phyloP scores from a whole-genome alignment of 1,140 invertebrate genomes.

The Olivierus martensii region DNA sequence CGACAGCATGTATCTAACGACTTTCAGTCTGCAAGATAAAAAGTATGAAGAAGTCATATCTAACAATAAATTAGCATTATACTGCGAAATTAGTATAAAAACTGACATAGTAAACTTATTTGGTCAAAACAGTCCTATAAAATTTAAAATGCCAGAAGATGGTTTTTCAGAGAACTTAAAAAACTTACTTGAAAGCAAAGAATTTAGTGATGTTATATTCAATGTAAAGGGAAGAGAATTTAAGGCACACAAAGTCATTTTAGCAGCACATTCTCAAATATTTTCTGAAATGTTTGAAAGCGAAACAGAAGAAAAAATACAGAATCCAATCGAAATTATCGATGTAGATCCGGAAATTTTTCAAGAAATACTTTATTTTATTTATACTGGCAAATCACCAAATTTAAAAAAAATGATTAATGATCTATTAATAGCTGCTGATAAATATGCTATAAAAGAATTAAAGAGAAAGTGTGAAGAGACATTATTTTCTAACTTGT shows the following conservation, averaged over 20 bases:
- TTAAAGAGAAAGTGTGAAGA: slow-evolving; percentile 99
- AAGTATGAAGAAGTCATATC: slow-evolving; percentile 96
- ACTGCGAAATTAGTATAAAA: slow-evolving; percentile 90
- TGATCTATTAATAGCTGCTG: slow-evolving; percentile 89
- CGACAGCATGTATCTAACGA: too few relatives aligned
- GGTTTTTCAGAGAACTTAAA: slow-evolving; percentile 86
- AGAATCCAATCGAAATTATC: slow-evolving; percentile 88
- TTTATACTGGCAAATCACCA: slow-evolving; percentile 90
- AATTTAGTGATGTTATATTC: slow-evolving; percentile 91
- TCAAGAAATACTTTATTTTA: slow-evolving; percentile 93
- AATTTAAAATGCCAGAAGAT: slow-evolving; percentile 97
- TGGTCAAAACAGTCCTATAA: slow-evolving; percentile 82
- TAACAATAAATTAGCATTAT: slow-evolving; percentile 97
- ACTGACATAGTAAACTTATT: slow-evolving; percentile 95
- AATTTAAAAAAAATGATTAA: slow-evolving; percentile 98
- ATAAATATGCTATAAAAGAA: slow-evolving; percentile 94
- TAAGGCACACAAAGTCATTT: slow-evolving; percentile 23
- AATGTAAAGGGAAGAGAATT: slow-evolving; percentile 58
- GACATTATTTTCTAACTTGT: slow-evolving; percentile 84
- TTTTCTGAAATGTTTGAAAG: slow-evolving; percentile 99
- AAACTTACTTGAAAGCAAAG: slow-evolving; percentile 83
- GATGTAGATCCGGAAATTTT: slow-evolving; percentile 95
- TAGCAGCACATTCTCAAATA: slow-evolving; percentile 77
- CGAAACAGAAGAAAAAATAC: slow-evolving; percentile 94
- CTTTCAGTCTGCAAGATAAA: too few relatives aligned